Percentiles rank a stretch among this genome's conserved stretches.
phyloP scores from a whole-genome alignment of 2,888 invertebrate genomes.

The Quadroppia sp. region DNA sequence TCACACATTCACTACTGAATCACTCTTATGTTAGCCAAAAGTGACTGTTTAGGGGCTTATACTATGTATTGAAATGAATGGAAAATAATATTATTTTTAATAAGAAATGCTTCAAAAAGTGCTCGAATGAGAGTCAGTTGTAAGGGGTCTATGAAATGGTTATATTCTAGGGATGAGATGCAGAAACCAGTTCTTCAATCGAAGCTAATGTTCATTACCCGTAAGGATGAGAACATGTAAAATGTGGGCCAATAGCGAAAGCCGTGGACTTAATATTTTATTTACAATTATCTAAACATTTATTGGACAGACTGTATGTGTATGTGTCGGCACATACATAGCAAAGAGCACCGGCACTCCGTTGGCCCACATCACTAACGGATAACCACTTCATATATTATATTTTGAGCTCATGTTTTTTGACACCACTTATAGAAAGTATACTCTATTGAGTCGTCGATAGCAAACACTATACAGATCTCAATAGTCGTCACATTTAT shows the following conservation, averaged over 20 bases:
- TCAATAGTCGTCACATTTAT: not conserved
- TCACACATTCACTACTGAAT: too few relatives aligned
- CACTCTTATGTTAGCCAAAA: too few relatives aligned
- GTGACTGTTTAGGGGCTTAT: too few relatives aligned
- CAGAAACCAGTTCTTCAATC: slow-evolving; percentile 26
- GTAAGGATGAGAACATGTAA: slow-evolving; percentile 25
- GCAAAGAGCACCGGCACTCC: slow-evolving; percentile 1
- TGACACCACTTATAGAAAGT: not conserved
- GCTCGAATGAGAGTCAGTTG: slow-evolving; percentile 7
- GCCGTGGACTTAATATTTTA: slow-evolving; percentile 23
- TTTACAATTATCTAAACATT: slow-evolving; percentile 24
- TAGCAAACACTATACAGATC: too few relatives aligned
- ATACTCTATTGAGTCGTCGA: not conserved
- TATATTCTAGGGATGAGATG: not conserved
- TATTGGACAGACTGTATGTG: too few relatives aligned
- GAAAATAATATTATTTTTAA: too few relatives aligned
- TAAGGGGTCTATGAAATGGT: slow-evolving; percentile 15
- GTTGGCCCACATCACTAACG: slow-evolving; percentile 27
- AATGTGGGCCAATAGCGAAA: slow-evolving; percentile 33
- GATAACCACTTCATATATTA: too few relatives aligned
- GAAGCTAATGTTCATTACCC: slow-evolving; percentile 24
- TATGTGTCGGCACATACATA: too few relatives aligned
- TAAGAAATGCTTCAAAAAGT: not conserved
- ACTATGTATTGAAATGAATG: too few relatives aligned
- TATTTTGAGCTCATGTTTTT: not conserved